Evolutionary conservation across 2,797 vertebrate genomes (phyloP).

Genomic region (Atherinosoma microstoma): DNA sequence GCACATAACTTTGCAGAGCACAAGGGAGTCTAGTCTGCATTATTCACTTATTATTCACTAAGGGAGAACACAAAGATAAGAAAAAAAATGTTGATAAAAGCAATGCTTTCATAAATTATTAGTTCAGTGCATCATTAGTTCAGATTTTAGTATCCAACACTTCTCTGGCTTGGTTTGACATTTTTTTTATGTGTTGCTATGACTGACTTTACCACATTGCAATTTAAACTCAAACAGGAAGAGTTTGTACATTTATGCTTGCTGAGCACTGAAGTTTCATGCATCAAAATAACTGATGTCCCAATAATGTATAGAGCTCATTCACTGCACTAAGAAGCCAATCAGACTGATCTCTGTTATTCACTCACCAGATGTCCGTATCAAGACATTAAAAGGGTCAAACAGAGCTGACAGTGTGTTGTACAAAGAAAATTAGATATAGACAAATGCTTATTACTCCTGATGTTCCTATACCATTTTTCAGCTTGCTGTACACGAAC

Average conservation of each 20-base stretch:
- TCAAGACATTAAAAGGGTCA: no score
- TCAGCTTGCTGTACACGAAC: background rate
- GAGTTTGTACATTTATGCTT: background rate
- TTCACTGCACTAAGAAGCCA: no score
- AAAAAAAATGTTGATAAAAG: background rate
- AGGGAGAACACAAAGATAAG: background rate
- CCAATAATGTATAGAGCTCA: no score
- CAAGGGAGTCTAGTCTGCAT: background rate
- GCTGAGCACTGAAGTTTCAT: no score
- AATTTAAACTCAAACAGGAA: background rate
- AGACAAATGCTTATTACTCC: background rate
- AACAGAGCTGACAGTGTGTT: background rate
- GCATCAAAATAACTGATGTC: no score
- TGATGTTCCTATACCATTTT: background rate
- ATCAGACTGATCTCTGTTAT: background rate
- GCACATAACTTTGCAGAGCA: background rate
- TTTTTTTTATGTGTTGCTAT: background rate
- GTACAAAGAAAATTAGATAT: background rate
- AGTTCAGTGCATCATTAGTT: background rate
- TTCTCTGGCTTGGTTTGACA: background rate
- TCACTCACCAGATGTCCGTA: background rate
- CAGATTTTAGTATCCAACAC: background rate
- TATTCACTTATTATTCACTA: no score
- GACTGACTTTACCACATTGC: background rate
- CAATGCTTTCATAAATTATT: background rate